A percentile compares a stretch with the other conserved stretches of the same genome.
Conservation (phyloP, 2,888 invertebrate species). For the Myathropa florea region DNA sequence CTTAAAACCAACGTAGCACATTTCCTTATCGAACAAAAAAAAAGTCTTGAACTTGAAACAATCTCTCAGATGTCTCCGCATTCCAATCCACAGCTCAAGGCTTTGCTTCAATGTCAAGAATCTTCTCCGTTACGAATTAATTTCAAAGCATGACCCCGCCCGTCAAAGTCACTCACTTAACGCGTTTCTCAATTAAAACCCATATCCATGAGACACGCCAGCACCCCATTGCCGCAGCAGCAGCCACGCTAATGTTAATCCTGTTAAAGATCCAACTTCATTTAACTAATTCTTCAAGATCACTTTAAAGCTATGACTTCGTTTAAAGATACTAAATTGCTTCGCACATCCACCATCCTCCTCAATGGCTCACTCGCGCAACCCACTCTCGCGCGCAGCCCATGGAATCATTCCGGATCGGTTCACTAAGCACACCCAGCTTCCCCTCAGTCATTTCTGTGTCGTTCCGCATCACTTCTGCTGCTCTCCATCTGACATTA, state of each 20-base stretch:
- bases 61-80: background rate
- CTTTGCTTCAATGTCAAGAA: background rate
- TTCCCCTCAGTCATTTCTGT: conserved; percentile 2
- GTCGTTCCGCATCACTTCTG: conserved; percentile 19
- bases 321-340: conserved; percentile 45
- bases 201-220: background rate
- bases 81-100: background rate
- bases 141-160: background rate
- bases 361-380: background rate
- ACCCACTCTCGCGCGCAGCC: conserved; percentile 16
- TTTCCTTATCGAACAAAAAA: too few relatives aligned
- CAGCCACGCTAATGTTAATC: conserved; percentile 22
- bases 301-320: conserved; percentile 40
- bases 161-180: background rate
- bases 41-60: background rate
- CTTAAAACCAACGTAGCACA: too few relatives aligned
- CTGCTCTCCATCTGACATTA: conserved; percentile 51
- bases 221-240: background rate
- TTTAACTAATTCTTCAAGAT: conserved; percentile 41
- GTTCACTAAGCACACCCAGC: conserved; percentile 8
- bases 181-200: background rate
- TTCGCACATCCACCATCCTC: conserved; percentile 32
- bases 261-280: conserved; percentile 46
- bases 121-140: background rate
- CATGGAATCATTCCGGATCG: conserved; percentile 29